A percentile compares a stretch with the other conserved stretches of the same genome.
Conservation (phyloP, 2,113 vertebrate species). For the Solenodon paradoxus region DNA sequence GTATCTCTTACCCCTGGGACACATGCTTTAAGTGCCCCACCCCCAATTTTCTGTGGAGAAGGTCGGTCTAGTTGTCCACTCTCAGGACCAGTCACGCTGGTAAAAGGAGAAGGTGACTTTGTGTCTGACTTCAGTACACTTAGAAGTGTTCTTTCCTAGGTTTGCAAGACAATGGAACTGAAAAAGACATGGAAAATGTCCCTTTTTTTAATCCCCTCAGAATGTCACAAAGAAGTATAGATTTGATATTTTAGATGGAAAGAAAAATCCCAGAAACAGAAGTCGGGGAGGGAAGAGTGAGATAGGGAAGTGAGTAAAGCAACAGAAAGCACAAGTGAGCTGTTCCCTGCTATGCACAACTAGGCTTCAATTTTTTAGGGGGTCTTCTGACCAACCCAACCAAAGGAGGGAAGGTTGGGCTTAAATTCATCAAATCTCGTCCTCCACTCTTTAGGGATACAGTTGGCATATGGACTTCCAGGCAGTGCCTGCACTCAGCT, state of each 20-base stretch:
- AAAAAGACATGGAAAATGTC: not conserved
- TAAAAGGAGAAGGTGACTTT: not conserved
- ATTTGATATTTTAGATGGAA: not conserved
- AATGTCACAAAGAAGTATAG: not conserved
- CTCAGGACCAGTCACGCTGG: not conserved
- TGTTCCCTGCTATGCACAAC: not conserved
- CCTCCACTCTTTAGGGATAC: not conserved
- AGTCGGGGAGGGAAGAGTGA: not conserved
- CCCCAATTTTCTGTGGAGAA: constrained; percentile 14
- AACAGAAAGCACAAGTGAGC: rapidly evolving
- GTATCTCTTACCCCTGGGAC: not conserved
- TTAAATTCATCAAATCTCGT: not conserved
- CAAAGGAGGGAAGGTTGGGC: not conserved
- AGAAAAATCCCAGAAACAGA: not conserved
- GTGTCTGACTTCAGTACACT: not conserved
- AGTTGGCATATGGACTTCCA: not conserved
- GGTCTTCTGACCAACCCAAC: not conserved
- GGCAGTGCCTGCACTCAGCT: not conserved
- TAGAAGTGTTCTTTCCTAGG: not conserved
- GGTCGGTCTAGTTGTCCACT: not conserved
- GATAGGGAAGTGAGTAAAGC: not conserved
- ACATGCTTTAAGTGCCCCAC: constrained; percentile 28
- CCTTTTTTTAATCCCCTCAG: not conserved
- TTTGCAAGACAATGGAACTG: not conserved
- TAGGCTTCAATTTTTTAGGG: not conserved